Evolutionary conservation across 2,888 invertebrate genomes (phyloP).

Genomic region (Creontiades dilutus): DNA sequence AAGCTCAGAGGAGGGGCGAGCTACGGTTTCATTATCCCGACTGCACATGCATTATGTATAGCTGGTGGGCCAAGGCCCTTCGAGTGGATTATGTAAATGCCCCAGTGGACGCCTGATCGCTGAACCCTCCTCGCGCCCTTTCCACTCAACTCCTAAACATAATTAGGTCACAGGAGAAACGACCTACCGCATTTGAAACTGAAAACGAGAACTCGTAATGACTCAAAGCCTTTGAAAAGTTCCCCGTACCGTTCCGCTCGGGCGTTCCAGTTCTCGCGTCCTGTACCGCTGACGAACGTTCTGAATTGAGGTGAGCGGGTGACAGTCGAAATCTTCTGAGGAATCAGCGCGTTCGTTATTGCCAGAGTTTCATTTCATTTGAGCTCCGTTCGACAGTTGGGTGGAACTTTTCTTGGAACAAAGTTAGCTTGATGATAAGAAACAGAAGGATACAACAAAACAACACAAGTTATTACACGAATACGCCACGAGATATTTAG

Average conservation of each 20-base stretch:
- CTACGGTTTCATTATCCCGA: conserved; percentile 67
- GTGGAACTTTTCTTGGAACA: not conserved
- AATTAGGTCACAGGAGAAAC: conserved; percentile 69
- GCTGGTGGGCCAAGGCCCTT: conserved; percentile 64
- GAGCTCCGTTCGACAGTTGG: no score
- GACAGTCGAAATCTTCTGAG: not conserved
- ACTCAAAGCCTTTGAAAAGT: conserved; percentile 59
- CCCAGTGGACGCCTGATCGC: conserved; percentile 66
- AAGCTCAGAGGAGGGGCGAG: not conserved
- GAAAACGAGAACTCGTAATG: conserved; percentile 65
- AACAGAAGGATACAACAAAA: not conserved
- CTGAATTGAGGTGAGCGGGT: not conserved
- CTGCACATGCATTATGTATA: conserved; percentile 71
- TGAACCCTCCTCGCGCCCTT: conserved; percentile 32
- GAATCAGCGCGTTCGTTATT: not conserved
- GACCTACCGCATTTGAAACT: conserved; percentile 68
- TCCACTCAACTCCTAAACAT: conserved; percentile 64
- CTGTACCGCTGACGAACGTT: conserved; percentile 8
- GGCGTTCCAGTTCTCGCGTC: not conserved
- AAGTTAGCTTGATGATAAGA: not conserved
- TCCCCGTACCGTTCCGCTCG: not conserved
- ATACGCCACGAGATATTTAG: no score
- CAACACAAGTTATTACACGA: not conserved
- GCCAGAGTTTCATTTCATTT: not conserved
- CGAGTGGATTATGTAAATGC: conserved; percentile 70